Evolutionary conservation across 1,140 invertebrate genomes (phyloP).

Genomic region (Drosophila kanapiae): DNA sequence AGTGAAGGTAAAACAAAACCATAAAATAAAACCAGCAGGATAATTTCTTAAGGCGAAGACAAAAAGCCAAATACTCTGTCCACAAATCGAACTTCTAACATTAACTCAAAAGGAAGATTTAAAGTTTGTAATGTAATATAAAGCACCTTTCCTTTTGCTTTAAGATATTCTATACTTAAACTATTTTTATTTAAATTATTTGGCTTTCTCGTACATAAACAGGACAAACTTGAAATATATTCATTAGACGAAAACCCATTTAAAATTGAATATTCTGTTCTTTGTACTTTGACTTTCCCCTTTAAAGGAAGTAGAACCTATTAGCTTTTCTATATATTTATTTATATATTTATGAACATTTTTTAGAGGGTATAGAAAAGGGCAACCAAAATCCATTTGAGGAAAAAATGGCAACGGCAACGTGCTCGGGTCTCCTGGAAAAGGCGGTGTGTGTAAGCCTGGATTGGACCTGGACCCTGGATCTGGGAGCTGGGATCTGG

Average conservation of each 20-base stretch:
- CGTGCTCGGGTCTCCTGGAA: slow-evolving; percentile 44
- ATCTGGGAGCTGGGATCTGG: slow-evolving; percentile 27
- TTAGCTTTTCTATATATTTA: too few relatives aligned
- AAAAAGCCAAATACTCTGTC: slow-evolving; percentile 25
- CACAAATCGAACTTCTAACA: too few relatives aligned
- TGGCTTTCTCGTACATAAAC: not conserved
- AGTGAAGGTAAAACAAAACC: slow-evolving; percentile 63
- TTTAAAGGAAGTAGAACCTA: too few relatives aligned
- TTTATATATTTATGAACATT: too few relatives aligned
- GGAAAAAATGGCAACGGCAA: slow-evolving; percentile 42
- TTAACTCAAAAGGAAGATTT: not conserved
- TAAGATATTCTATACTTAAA: too few relatives aligned
- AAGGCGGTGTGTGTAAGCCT: slow-evolving; percentile 6
- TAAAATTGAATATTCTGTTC: too few relatives aligned
- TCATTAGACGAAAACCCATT: too few relatives aligned
- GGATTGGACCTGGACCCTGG: slow-evolving; percentile 42
- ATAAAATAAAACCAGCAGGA: slow-evolving; percentile 22
- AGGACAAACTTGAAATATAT: not conserved
- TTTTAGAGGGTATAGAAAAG: slow-evolving; percentile 9
- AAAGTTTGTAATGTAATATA: too few relatives aligned
- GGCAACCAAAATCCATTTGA: not conserved
- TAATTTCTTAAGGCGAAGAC: not conserved
- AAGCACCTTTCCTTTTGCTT: too few relatives aligned
- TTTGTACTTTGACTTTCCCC: too few relatives aligned
- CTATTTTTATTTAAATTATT: too few relatives aligned